Base-by-base conservation (phyloP, 2,113 vertebrate genomes). In the Balaeniceps rex region DNA sequence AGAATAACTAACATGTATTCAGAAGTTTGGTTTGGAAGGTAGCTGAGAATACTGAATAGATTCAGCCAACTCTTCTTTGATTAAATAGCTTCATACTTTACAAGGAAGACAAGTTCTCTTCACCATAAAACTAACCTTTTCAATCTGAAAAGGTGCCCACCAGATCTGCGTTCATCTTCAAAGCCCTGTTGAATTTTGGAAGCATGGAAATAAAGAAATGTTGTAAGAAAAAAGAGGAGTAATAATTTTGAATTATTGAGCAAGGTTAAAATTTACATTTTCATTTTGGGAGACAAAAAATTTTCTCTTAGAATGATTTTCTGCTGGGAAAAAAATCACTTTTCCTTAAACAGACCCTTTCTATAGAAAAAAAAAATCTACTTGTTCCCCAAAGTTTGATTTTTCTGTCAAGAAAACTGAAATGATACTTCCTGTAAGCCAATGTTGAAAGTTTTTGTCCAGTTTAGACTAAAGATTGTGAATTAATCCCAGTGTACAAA, bases 1-100 rank as follows among this genome's bases (percentile, higher is more conserved):
- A 94, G 94, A 91, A 91, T 83, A 94, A 95, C 93, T 94, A 94
- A 77, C 87, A 47, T 68, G 81, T 52, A 94, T 90, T 86, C 40
- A 88, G 78, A 93, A 95, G 84, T 96, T 96, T 95, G 40, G 66
- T 64, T 91, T 95, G 92, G 82, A 91, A 95, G 93, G 89, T 65
- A 94, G 63, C 54, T 72, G 84, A 88, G 87, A 94, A 95, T 83
- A 82, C 57, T 69, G 78, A 90, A 72, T 4, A 94, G 49, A 68
- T 54, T 91, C 63, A 63, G 49, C 40, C 84, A 93, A 54, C 19
- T 7, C 54, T 44, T 71, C 49, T 93, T 76, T 72, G 57, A 85
- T 97, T 85, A 91, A 55, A 60, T 16, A 91, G n/a, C 64, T 74
- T 68, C 5, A 0, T 89, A 51, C 34, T 84, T 93, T 42, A 40